These are phyloP conservation scores for Leptinotarsa lineolata DNA, from an alignment of 1,140 invertebrate species.

Conservation along the genomic window DNA sequence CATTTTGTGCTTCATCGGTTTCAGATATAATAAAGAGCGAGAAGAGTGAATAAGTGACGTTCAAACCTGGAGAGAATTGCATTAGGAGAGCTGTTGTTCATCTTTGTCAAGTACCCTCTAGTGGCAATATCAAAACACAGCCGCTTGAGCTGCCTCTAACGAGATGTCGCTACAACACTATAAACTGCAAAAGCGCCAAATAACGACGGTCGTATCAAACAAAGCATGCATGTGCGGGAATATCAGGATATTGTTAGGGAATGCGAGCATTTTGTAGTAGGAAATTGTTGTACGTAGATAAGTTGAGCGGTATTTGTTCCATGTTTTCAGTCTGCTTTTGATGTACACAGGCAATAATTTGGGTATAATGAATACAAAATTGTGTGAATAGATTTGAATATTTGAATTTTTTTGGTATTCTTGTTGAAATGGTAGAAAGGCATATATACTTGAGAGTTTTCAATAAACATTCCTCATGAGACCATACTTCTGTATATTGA, in stretches of 20 bases:
- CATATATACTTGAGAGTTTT: no score
- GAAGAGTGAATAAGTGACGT: neutral
- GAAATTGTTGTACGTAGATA: conserved; percentile 22
- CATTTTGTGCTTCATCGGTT: no score
- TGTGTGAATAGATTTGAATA: no score
- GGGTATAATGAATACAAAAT: no score
- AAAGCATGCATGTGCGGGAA: conserved; percentile 10
- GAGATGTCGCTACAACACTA: conserved; percentile 30
- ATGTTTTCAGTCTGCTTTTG: neutral
- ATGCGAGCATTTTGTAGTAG: conserved; percentile 10
- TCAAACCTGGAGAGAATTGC: neutral
- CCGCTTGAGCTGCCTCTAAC: conserved; percentile 24
- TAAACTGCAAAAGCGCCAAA: neutral
- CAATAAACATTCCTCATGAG: no score
- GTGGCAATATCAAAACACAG: conserved; percentile 24
- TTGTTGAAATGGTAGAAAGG: no score
- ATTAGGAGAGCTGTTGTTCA: neutral
- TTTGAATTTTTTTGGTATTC: no score
- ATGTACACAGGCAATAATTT: no score
- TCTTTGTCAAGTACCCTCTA: conserved; percentile 24
- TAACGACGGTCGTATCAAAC: neutral
- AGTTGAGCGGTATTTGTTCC: conserved; percentile 15
- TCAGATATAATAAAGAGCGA: no score
- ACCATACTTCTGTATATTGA: no score
- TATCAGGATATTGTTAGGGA: conserved; percentile 17